Conservation (phyloP, 2,797 vertebrate genomes). For the Poecile montanus region DNA sequence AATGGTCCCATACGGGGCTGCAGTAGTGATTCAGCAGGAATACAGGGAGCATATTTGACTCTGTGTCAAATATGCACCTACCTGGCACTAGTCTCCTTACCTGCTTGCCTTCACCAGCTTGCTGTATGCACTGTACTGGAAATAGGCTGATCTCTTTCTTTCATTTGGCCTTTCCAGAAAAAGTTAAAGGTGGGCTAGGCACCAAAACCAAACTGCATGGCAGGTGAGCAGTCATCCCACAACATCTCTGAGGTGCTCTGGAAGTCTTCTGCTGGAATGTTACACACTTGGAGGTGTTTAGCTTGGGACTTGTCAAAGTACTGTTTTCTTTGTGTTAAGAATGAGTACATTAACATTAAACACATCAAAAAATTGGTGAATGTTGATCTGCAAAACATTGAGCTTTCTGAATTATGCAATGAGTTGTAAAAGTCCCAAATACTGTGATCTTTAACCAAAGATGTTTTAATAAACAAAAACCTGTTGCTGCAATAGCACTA, state of each 20-base stretch:
- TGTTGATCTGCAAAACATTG: rapidly evolving
- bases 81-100: neutral
- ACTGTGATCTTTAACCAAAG: neutral
- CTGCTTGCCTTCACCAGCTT: neutral
- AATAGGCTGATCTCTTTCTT: neutral
- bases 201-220: neutral
- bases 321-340: neutral
- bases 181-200: neutral
- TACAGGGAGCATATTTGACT: neutral
- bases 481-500: neutral
- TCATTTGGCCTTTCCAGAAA: neutral
- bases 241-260: neutral
- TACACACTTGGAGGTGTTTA: neutral
- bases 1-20: rapidly evolving
- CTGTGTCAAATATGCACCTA: neutral
- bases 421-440: neutral
- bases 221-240: neutral
- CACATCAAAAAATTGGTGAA: neutral
- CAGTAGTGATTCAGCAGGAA: neutral
- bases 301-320: neutral
- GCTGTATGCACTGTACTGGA: neutral
- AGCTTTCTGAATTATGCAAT: neutral
- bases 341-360: neutral
- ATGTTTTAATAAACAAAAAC: neutral
- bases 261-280: neutral